A percentile compares a stretch with the other conserved stretches of the same genome.
phyloP scores from a whole-genome alignment of 2,888 invertebrate genomes.

The Apeira syringaria region DNA sequence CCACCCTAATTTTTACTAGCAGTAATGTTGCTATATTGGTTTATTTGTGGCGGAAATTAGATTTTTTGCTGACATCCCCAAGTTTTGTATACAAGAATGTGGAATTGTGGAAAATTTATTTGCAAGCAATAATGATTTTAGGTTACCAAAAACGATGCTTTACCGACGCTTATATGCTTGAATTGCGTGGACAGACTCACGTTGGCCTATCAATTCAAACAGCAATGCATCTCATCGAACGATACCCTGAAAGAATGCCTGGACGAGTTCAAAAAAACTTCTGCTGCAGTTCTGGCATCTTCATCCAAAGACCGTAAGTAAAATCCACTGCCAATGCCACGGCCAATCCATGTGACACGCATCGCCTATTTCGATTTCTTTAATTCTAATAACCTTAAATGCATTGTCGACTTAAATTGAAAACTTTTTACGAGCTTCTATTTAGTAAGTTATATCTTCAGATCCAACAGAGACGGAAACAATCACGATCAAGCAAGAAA shows the following conservation, averaged over 20 bases:
- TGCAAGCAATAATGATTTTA: constrained; percentile 42
- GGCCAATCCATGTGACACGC: too few species aligned
- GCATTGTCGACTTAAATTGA: too few species aligned
- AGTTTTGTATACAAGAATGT: constrained; percentile 32
- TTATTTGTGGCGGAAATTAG: constrained; percentile 59
- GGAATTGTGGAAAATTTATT: constrained; percentile 21
- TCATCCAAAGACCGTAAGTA: constrained; percentile 53
- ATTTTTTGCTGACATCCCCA: constrained; percentile 78
- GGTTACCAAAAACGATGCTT: constrained; percentile 71
- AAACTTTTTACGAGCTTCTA: too few species aligned
- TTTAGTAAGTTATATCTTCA: too few species aligned
- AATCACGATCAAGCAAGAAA: constrained; percentile 80
- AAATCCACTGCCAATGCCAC: too few species aligned
- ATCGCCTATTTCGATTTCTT: too few species aligned
- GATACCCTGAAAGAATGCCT: constrained; percentile 78
- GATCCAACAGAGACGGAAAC: constrained; percentile 63
- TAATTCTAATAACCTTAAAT: too few species aligned
- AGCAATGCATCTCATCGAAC: constrained; percentile 75
- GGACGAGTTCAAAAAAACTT: constrained; percentile 70
- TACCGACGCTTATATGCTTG: constrained; percentile 77
- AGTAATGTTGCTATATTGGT: constrained; percentile 81
- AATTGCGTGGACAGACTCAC: constrained; percentile 77
- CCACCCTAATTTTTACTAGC: constrained; percentile 78
- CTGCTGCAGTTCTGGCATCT: constrained; percentile 55
- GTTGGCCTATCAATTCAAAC: constrained; percentile 76